These are phyloP conservation scores for Kobus ellipsiprymnus DNA, from an alignment of 2,113 vertebrate species.

Conservation along the genomic window DNA sequence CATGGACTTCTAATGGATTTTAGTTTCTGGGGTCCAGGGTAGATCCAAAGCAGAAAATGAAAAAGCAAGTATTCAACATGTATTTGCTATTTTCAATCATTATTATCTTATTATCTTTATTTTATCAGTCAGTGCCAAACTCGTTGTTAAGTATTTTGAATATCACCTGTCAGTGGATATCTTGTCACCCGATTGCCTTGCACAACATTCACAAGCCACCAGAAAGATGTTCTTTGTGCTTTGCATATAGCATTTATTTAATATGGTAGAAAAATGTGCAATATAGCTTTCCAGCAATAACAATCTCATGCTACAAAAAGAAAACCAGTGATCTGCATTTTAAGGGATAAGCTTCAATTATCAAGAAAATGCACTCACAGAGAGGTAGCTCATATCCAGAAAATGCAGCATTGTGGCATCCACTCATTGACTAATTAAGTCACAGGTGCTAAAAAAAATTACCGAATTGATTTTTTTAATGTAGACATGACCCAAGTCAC, in stretches of 20 bases:
- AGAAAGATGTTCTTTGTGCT: neutral
- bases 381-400: neutral
- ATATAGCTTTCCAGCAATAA: neutral
- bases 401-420: neutral
- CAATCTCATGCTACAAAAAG: neutral
- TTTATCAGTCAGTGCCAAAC: neutral
- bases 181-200: neutral
- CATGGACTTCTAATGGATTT: neutral
- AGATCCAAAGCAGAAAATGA: neutral
- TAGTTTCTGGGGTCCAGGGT: neutral
- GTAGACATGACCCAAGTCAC: neutral
- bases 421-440: neutral
- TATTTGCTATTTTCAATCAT: neutral
- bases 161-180: neutral
- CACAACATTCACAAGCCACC: neutral
- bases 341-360: neutral
- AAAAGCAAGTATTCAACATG: neutral
- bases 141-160: neutral
- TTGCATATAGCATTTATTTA: neutral
- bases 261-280: neutral
- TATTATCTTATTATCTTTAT: neutral
- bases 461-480: neutral
- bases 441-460: neutral
- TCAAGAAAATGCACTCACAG: neutral
- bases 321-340: neutral